Base-by-base conservation (phyloP, 2,888 invertebrate species). In the Nymphalis polychloros region DNA sequence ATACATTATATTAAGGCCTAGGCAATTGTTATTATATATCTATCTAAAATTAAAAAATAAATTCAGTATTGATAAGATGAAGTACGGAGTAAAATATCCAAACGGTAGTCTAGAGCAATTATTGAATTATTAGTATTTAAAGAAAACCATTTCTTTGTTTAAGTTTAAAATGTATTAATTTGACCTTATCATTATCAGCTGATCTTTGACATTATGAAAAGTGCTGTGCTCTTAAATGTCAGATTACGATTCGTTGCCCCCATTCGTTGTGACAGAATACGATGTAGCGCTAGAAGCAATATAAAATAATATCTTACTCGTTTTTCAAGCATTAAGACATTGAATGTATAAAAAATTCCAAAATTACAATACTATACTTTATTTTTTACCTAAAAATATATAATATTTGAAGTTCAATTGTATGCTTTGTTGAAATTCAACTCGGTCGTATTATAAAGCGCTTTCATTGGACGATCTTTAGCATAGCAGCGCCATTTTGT, bases 401-500 rank as follows among this genome's bases (percentile, higher is more conserved):
- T 13, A 41, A 41, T 41, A 23, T 41, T 41, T 17, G 19, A 31
- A 41, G 13, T 48, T 57, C 0, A 17, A 17, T 31, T n/a, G 17
- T 10, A 46, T 23, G 7, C 67, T 50, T 79, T 68, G 5, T 20
- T 8, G 2, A 23, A 52, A 75, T 71, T 77, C 59, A 63, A 81
- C 73, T 83, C 75, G 77, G 84, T 78, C 82, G 85, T 73, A 59
- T 87, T 85, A 82, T 91, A 88, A 87, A 92, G 92, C 92, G 92
- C 92, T 92, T 90, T 89, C 84, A 78, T 79, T 80, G 76, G 76
- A 79, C 78, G 78, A 71, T 66, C 64, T 68, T 77, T 73, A 71
- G 67, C 74, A 72, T 80, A 78, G 80, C 85, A 91, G 87, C 92
- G 92, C 92, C 92, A 92, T 92, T 91, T 92, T 92, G 92, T 90